phyloP scores from a whole-genome alignment of 2,888 invertebrate species.

The Peribatodes rhomboidaria region DNA sequence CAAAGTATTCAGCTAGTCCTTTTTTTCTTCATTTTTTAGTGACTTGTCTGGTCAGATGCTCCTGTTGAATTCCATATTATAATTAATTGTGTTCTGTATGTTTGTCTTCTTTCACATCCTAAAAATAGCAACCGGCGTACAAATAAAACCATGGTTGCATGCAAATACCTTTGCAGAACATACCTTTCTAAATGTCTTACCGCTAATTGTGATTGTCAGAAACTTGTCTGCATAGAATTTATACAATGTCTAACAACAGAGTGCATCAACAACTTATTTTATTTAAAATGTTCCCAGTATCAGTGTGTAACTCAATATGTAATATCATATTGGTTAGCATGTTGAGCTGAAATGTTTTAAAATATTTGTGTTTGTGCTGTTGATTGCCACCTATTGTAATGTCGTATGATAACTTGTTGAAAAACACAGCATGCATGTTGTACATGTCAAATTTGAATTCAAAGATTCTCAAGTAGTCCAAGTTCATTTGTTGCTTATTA shows the following conservation, averaged over 20 bases:
- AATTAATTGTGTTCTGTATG: slow-evolving; percentile 38
- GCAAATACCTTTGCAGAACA: slow-evolving; percentile 20
- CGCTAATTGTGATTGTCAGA: slow-evolving; percentile 12
- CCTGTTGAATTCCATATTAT: slow-evolving; percentile 41
- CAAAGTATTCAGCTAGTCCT: slow-evolving; percentile 81
- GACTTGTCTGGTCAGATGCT: slow-evolving; percentile 56
- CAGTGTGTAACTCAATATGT: slow-evolving; percentile 12
- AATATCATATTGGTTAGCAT: slow-evolving; percentile 26
- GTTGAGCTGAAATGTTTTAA: slow-evolving; percentile 25
- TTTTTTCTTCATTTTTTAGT: slow-evolving; percentile 68
- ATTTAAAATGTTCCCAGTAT: slow-evolving; percentile 14
- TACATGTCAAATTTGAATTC: slow-evolving; percentile 4
- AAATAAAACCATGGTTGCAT: slow-evolving; percentile 47
- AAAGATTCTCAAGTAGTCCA: slow-evolving; percentile 6
- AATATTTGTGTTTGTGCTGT: slow-evolving; percentile 41
- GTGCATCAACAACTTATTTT: slow-evolving; percentile 10
- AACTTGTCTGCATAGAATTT: slow-evolving; percentile 1
- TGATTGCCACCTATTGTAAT: slow-evolving; percentile 30
- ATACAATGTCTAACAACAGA: slow-evolving; percentile 3
- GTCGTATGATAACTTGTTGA: slow-evolving; percentile 27
- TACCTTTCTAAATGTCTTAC: slow-evolving; percentile 6
- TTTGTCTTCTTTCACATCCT: slow-evolving; percentile 51
- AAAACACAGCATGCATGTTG: slow-evolving; percentile 37
- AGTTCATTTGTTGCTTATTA: slow-evolving; percentile 7
- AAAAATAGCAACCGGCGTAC: slow-evolving; percentile 54